phyloP scores from a whole-genome alignment of 1,140 invertebrate species.

The Diachasmimorpha longicaudata region DNA sequence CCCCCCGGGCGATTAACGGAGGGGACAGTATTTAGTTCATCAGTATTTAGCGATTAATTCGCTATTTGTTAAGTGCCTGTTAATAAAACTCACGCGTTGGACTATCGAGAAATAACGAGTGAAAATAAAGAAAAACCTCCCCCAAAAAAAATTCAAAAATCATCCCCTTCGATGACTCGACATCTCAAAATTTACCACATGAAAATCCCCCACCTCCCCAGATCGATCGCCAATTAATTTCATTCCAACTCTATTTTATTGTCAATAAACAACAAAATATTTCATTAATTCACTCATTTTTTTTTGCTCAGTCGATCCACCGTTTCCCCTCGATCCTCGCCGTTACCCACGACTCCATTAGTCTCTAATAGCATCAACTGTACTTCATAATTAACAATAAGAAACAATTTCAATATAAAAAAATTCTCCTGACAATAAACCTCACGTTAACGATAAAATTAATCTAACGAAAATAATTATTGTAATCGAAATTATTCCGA shows the following conservation, averaged over 20 bases:
- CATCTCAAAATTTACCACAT: too few relatives aligned
- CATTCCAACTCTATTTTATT: too few relatives aligned
- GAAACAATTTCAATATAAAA: background rate
- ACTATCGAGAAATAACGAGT: too few relatives aligned
- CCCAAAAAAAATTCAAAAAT: too few relatives aligned
- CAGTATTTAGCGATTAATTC: conserved; percentile 57
- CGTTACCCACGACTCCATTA: conserved; percentile 3
- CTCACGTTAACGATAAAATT: background rate
- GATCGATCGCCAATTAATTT: too few relatives aligned
- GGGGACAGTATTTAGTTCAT: conserved; percentile 59
- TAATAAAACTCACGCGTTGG: conserved; percentile 17
- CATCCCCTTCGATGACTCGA: too few relatives aligned
- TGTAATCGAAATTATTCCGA: background rate
- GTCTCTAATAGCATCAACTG: background rate
- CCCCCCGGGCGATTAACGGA: conserved; percentile 24
- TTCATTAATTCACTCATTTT: too few relatives aligned
- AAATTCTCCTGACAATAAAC: conserved; percentile 18
- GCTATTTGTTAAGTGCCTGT: conserved; percentile 41
- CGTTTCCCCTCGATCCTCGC: background rate
- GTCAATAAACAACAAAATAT: too few relatives aligned
- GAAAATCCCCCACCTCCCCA: too few relatives aligned
- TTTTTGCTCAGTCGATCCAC: too few relatives aligned
- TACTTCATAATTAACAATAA: conserved; percentile 6
- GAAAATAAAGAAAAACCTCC: too few relatives aligned
- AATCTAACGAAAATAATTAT: conserved; percentile 5